Base-by-base conservation (phyloP, 2,888 invertebrate genomes). In the Cheilosia impressa region DNA sequence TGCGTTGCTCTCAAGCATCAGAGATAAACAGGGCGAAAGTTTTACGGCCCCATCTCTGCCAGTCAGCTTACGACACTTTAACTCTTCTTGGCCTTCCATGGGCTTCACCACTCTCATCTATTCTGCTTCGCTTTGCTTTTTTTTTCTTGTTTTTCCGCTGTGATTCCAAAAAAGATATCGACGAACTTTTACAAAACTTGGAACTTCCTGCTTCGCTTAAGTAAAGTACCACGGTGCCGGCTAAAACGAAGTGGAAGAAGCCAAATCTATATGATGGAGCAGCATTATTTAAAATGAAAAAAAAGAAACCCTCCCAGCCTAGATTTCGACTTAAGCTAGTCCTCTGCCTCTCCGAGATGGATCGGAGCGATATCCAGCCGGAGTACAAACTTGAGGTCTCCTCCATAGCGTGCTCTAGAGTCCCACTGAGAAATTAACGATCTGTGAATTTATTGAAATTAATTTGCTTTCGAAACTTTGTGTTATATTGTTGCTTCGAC, bases 391-490 rank as follows among this genome's bases (percentile, higher is more conserved):
- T 45, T 73, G 31, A 34, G 27, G 2, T 24, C 13, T 38, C 41
- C 24, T 53, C n/a, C 34, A 6, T 17, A 3, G 31, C 52, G 47
- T 19, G 19, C 10, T 19, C 27, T 45, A 15, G 15, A 53, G 34
- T 22, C 58, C n/a, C 72, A 19, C 13, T 41, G 53, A 41, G 75
- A 79, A 79, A 80, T 76, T 84, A 84, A 84, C 80, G 84, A 84
- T 84, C 80, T 76, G 80, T 80, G 71, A 80, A 84, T 84, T 76
- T 75, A 76, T 84, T 84, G 75, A 84, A 84, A 84, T 84, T 84
- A 84, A 84, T 84, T 84, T 84, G 71, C 71, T 80, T 84, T 80
- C 45, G 65, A 76, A 80, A 80, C 52, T 73, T 78, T 83, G 43
- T 41, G 50, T 72, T 34, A 41, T 55, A 15, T 34, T 31, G 34